These are phyloP conservation scores for Leptinotarsa texana DNA, from an alignment of 1,140 invertebrate genomes.

Conservation along the genomic window DNA sequence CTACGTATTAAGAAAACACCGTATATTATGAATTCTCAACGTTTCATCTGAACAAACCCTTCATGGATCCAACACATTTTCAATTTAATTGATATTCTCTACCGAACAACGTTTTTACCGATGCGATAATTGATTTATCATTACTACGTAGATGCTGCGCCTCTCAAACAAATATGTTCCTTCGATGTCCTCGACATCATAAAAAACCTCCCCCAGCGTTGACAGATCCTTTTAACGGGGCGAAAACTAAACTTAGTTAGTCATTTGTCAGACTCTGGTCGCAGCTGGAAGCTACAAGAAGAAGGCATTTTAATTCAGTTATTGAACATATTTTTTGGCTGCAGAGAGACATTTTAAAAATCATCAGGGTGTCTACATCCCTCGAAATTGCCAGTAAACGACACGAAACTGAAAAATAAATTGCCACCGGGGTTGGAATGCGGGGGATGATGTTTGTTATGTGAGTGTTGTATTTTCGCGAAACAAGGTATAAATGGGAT, in stretches of 20 bases:
- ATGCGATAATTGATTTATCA: background rate
- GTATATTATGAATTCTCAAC: too few species aligned
- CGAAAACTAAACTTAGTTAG: conserved; percentile 45
- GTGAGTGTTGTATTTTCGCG: too few species aligned
- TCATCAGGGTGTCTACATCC: conserved; percentile 41
- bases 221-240: conserved; percentile 38
- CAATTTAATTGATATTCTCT: background rate
- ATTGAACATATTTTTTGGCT: conserved; percentile 51
- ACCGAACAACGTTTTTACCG: background rate
- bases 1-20: too few species aligned
- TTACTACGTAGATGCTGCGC: background rate
- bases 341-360: conserved; percentile 49
- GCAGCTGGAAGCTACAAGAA: conserved; percentile 43
- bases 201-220: conserved; percentile 35
- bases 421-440: conserved; percentile 18
- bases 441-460: background rate
- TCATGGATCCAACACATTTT: background rate
- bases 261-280: conserved; percentile 43
- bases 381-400: conserved; percentile 20
- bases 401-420: conserved; percentile 26
- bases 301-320: conserved; percentile 50
- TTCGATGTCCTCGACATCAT: conserved; percentile 20
- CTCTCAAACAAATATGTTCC: background rate
- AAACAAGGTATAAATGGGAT: background rate
- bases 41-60: too few species aligned